Percentiles rank a stretch among this genome's conserved stretches.
Evolutionary conservation across 1,140 invertebrate species (phyloP).

Genomic region (Homarus americanus): DNA sequence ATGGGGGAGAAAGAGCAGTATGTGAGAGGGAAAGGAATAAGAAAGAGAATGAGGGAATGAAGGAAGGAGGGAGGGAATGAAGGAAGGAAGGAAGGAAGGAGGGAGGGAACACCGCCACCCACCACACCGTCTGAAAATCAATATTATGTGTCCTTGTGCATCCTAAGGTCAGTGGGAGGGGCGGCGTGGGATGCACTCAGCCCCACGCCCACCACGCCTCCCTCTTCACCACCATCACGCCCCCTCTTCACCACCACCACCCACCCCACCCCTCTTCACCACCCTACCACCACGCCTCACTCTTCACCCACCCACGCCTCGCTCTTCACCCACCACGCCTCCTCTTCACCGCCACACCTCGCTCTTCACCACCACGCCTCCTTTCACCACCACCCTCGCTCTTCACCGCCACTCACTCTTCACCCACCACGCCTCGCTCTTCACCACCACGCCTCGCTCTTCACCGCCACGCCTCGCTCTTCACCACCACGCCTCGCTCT

Average conservation of each 20-base stretch:
- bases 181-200: background rate
- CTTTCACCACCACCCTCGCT: background rate
- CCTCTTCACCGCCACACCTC: background rate
- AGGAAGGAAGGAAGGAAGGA: background rate
- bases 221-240: background rate
- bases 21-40: background rate
- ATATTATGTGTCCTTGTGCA: background rate
- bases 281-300: background rate
- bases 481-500: too few species aligned
- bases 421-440: background rate
- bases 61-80: background rate
- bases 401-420: background rate
- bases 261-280: background rate
- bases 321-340: too few species aligned
- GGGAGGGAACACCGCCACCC: background rate
- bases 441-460: too few species aligned
- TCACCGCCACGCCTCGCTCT: too few species aligned
- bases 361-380: background rate
- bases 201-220: background rate
- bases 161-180: background rate
- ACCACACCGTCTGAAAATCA: too few species aligned
- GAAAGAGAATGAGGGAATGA: too few species aligned
- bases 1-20: background rate
- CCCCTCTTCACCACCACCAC: background rate
- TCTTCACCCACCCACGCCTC: background rate